These are phyloP conservation scores for Lathamus discolor DNA, from an alignment of 2,113 vertebrate genomes.

Conservation along the genomic window DNA sequence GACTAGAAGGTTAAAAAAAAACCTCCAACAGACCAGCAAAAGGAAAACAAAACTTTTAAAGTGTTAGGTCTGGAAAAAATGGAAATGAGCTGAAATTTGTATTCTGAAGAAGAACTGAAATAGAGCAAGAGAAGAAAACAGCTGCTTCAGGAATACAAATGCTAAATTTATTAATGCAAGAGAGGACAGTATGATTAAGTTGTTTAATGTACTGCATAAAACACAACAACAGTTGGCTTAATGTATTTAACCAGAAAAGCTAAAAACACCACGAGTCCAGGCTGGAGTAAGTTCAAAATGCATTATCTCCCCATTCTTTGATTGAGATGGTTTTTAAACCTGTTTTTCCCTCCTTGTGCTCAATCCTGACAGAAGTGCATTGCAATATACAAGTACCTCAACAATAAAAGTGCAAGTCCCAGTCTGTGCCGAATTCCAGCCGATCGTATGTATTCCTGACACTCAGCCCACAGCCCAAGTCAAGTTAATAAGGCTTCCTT, in stretches of 20 bases:
- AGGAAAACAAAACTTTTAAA: not conserved
- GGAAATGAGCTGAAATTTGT: slow-evolving; percentile 50
- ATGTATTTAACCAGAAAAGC: slow-evolving; percentile 28
- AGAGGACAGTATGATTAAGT: slow-evolving; percentile 48
- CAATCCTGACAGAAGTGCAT: not conserved
- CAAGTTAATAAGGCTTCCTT: not conserved
- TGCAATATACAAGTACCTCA: not conserved
- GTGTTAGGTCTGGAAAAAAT: slow-evolving; percentile 46
- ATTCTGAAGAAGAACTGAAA: slow-evolving; percentile 45
- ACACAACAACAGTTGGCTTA: slow-evolving; percentile 7
- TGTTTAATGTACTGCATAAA: slow-evolving; percentile 57
- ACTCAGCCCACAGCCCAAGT: not conserved
- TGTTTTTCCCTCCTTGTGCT: not conserved
- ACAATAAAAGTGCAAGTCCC: not conserved
- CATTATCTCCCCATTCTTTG: not conserved
- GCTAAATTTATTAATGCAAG: slow-evolving; percentile 53
- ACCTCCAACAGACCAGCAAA: not conserved
- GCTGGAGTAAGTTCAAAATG: not conserved
- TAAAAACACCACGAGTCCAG: not conserved
- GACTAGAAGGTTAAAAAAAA: not conserved
- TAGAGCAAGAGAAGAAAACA: slow-evolving; percentile 30
- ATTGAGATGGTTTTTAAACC: not conserved
- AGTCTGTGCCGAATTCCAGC: not conserved
- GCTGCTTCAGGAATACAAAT: slow-evolving; percentile 47
- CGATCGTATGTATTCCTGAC: not conserved